Evolutionary conservation across 2,113 vertebrate genomes (phyloP), one percentile per base, ranked within the genome.

Genomic region (Peromyscus polionotus): DNA sequence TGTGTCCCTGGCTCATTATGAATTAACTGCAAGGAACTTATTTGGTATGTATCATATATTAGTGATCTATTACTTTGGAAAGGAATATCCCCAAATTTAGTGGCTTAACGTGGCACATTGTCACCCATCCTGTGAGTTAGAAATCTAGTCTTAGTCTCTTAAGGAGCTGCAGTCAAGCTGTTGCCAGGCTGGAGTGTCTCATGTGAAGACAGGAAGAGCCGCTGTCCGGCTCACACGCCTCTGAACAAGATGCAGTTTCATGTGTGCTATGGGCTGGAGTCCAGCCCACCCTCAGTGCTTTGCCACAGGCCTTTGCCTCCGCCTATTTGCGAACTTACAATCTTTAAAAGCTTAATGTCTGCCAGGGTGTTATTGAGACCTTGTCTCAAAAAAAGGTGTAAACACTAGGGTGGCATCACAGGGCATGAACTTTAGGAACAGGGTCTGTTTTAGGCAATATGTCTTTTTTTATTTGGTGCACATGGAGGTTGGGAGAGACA

Each of bases 11-110:
- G 19, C 70, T 86, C 48, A 81, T 17, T 39, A 28, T 76, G 48
- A 88, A 51, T 24, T 51, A 86, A 90, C 88, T 91, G 91, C 91
- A 91, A 14, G 76, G 85, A 87, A n/a, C 61, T 36, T 42, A 51
- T 39, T 81, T 95, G 90, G 19, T 90, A 13, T 91, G 7, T 89
- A 17, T 91, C 72, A 80, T 88, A 24, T 94, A 76, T 75, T 88
- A 88, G 33, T 83, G 86, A 70, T 73, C 65, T 88, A 28, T 61
- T 92, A 31, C 57, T 92, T 1, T 88, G 20, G 79, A 76, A 83
- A 51, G 96, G n/a, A 86, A 59, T n/a, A 80, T 42, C 5, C 6
- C 5, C 31, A 67, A 86, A 67, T 86, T 48, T 63, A 83, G 20
- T 70, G 39, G 65, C n/a, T 91, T 96, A 67, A 54, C 90, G 54